Conservation (phyloP, 2,797 vertebrate genomes). For the Oreochromis mossambicus region DNA sequence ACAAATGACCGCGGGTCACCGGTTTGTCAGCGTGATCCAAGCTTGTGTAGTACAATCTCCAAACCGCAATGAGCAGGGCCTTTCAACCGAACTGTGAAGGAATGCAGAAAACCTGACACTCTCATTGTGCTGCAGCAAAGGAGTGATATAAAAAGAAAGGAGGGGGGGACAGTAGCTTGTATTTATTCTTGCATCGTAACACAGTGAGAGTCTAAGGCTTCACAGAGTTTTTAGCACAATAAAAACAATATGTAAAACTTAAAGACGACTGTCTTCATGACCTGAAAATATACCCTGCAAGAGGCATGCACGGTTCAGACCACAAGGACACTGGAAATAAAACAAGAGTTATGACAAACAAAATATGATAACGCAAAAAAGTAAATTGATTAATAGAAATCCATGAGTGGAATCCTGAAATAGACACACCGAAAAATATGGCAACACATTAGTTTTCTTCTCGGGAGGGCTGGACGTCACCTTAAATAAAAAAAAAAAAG, state of each 20-base stretch:
- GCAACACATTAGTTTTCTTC: conserved; percentile 51
- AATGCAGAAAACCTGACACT: conserved; percentile 41
- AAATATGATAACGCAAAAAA: conserved; percentile 65
- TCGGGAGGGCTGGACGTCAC: conserved; percentile 36
- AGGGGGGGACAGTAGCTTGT: background rate
- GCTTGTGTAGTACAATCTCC: conserved; percentile 14
- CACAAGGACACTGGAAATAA: conserved; percentile 63
- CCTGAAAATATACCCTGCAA: conserved; percentile 64
- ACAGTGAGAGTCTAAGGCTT: conserved; percentile 53
- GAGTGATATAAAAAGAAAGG: background rate
- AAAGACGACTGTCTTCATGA: conserved; percentile 37
- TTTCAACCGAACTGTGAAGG: conserved; percentile 48
- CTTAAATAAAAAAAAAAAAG: conserved; percentile 40
- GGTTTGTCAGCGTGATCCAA: conserved; percentile 32
- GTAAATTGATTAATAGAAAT: conserved; percentile 55
- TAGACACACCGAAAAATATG: conserved; percentile 54
- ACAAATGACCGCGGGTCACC: conserved; percentile 29
- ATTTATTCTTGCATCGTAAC: conserved; percentile 12
- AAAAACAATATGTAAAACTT: conserved; percentile 11
- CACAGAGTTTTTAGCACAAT: conserved; percentile 14
- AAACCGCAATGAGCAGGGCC: conserved; percentile 16
- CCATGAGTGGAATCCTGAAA: conserved; percentile 68
- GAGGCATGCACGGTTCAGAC: conserved; percentile 63
- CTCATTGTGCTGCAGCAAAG: conserved; percentile 45
- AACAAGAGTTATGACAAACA: conserved; percentile 62